Evolutionary conservation across 2,797 vertebrate species (phyloP), one percentile per base, ranked within the genome.

Genomic region (Bradypus variegatus): DNA sequence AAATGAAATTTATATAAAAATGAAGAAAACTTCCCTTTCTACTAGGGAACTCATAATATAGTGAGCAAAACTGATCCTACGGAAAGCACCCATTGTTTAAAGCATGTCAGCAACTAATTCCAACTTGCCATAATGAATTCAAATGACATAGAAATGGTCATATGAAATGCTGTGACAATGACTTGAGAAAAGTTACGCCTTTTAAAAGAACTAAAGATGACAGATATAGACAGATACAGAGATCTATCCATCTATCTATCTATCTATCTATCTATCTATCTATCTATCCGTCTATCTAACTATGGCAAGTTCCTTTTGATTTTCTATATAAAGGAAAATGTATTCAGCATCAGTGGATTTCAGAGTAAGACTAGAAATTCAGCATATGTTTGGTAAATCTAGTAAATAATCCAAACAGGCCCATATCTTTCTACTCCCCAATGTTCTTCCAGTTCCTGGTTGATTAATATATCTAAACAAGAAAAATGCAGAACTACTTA

Each of bases 371-470:
- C 14, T 16, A 2, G 27, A 86, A 36, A 88, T 55, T 4, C 18
- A 77, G 29, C 19, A 67, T 50, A 1, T 67, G 55, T 92, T 15
- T 58, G 19, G 19, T 60, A 62, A 82, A 50, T 88, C 45, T 86
- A 84, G 25, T 86, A 65, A 83, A 91, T 85, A 87, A 89, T 76
- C 45, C 53, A 94, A 53, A 83, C 25, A 83, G 11, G 89, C 16
- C 55, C 36, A 8, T 64, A 45, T 64, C 55, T 79, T 81, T 75
- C 48, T 50, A 73, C 50, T 73, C 72, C 5, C 58, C 75, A 82
- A 80, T 55, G 60, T 75, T 62, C n/a, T 91, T 73, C 70, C 80
- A 69, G 88, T 77, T 83, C 70, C 25, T 94, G n/a, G 48, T 62
- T 64, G 50, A 87, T 65, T 92, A 78, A 14, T 77, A 77, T 18